phyloP scores from a whole-genome alignment of 2,113 vertebrate genomes.

The Triplophysa siluroides region DNA sequence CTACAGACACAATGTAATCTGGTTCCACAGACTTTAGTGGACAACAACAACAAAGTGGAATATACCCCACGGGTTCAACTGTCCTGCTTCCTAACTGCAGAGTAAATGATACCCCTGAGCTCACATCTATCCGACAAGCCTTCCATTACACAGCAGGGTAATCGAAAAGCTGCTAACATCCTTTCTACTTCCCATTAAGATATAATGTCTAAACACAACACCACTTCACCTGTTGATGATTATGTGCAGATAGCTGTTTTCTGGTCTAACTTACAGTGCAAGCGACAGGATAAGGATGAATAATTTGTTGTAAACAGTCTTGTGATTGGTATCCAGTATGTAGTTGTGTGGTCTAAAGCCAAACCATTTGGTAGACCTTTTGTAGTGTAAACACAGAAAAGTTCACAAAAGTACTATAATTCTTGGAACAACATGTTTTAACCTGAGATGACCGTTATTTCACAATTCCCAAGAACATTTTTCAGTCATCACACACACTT shows the following conservation, averaged over 20 bases:
- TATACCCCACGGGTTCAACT: constrained; percentile 39
- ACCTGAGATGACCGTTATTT: neutral
- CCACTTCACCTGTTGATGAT: constrained; percentile 28
- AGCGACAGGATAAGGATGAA: constrained; percentile 1
- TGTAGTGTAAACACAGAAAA: neutral
- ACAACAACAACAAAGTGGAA: constrained; percentile 32
- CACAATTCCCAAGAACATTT: neutral
- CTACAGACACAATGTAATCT: constrained; percentile 19
- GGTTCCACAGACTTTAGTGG: constrained; percentile 28
- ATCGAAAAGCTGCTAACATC: constrained; percentile 41
- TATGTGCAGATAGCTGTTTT: constrained; percentile 9
- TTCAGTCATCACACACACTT: neutral
- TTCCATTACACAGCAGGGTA: constrained; percentile 50
- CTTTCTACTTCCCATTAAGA: constrained; percentile 37
- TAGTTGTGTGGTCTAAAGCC: neutral
- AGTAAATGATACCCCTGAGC: constrained; percentile 43
- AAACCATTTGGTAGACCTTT: neutral
- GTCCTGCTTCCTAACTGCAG: constrained; percentile 39
- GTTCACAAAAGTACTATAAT: neutral
- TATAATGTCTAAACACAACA: constrained; percentile 42
- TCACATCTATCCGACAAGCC: constrained; percentile 39
- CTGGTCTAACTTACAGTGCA: constrained; percentile 23
- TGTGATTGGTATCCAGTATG: neutral
- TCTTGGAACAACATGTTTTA: neutral
- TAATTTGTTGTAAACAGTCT: constrained; percentile 22